Evolutionary conservation across 2,888 invertebrate genomes (phyloP), one percentile per base, ranked within the genome.

Genomic region (Entomobrya multifasciata): DNA sequence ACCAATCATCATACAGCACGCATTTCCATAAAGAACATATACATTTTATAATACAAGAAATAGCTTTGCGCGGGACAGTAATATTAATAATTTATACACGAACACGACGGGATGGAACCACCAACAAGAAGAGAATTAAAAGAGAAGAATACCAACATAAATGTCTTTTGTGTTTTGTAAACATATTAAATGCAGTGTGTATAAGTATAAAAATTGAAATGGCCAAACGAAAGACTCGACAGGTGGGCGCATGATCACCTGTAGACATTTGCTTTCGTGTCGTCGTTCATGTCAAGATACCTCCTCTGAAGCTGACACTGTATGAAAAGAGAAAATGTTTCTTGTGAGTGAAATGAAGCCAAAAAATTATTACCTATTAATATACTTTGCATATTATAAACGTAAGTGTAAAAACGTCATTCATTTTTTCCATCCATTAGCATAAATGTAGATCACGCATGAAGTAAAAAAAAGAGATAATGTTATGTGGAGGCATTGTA

Each of bases 241-340:
- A 79, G 79, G 79, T 79, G 79, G 79, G 49, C 79, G 41, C 77
- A 77, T 77, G 77, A 77, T 77, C 77, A 77, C 77, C 77, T 77
- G 60, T 57, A 60, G 77, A 77, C 77, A 60, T 77, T 77, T 55
- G 60, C 77, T 44, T 57, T 77, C 77, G 60, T 77, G 57, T 77
- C 60, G 77, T 77, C 55, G 55, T 77, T 77, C 55, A 55, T 77
- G 77, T 77, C 77, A 77, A 41, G 60, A 57, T 77, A 60, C 77
- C 60, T 74, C 74, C 74, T 74, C 74, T 30, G 74, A 74, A 8
- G 74, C 74, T 74, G 49, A 30, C 47, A 70, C 70, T 70, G 17
- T n/a, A 0, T 17, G 3, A 52, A 52, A 47, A 27, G 30, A 27
- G 49, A 74, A 74, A 74, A 11, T 8, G 25, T 76, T 57, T 20